Base-by-base conservation (phyloP, 1,140 invertebrate genomes). In the Cotesia glomerata region DNA sequence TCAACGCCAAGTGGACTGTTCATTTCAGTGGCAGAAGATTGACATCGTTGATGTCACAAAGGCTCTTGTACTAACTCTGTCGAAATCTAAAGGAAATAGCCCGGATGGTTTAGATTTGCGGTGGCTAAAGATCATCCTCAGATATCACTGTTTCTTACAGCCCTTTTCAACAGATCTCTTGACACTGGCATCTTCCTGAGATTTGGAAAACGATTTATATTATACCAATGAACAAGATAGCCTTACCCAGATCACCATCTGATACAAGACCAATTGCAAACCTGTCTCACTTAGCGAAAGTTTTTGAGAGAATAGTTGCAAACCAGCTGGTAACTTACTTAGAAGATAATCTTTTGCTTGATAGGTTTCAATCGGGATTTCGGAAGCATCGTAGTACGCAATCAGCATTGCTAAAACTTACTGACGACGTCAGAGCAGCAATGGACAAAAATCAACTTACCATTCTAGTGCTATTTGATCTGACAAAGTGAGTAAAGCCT, bases 331-430 rank as follows among this genome's bases (percentile, higher is more conserved):
- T 71, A 16, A n/a, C 5, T 39, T 39, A 39, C 36, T 9, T 71
- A 4, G 54, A 68, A 5, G 11, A 45, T 8, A 4, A 71, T 14
- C 4, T 9, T 4, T 34, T 71, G 9, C n/a, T 71, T 8, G 49
- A 70, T 18, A n/a, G 13, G 2, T 26, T 9, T 11, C 75, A 75
- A 62, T 74, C 75, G 9, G 73, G 75, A 3, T 76, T 71, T 59
- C 11, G 71, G 0, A 36, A 62, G 5, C 11, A 36, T 16, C 59
- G 34, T 18, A 74, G 69, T 51, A 74, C 72, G 1, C 56, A 71
- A 35, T 58, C 75, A 4, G 36, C 36, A 39, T 39, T 39, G 9
- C 9, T 39, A 39, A 39, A 39, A 39, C 36, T 3, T 39, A 39
- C 36, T 39, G 36, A 39, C 36, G 36, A 39, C 8, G 66, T 7